Conservation (phyloP, 53 echinoderm and acorn worm genomes). For the Pentamera pediparva region DNA sequence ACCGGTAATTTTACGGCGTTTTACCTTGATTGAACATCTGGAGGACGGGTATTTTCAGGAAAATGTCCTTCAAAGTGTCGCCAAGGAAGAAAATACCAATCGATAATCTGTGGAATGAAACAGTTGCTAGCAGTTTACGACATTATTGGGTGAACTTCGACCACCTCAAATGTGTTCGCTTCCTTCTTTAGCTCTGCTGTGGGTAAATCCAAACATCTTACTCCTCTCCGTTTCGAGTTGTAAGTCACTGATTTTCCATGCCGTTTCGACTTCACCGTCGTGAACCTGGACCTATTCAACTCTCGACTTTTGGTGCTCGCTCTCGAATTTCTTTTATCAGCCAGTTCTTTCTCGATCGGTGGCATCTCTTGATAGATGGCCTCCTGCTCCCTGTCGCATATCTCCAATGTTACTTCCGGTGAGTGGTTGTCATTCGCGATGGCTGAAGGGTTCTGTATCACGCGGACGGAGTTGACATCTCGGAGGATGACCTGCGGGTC, state of each 20-base stretch:
- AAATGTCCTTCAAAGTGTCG: too few relatives aligned
- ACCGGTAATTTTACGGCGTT: too few relatives aligned
- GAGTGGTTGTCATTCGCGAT: neutral
- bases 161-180: neutral
- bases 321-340: neutral
- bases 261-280: neutral
- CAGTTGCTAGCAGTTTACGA: too few relatives aligned
- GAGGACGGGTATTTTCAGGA: too few relatives aligned
- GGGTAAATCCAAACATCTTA: neutral
- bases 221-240: neutral
- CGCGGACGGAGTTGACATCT: slow-evolving; percentile 56
- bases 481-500: slow-evolving; percentile 59
- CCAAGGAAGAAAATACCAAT: too few relatives aligned
- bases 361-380: neutral
- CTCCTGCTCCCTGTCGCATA: neutral
- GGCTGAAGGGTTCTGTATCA: slow-evolving; percentile 61
- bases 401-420: neutral
- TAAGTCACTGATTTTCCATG: neutral
- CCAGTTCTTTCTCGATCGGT: neutral
- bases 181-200: neutral
- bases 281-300: slow-evolving; percentile 10
- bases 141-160: neutral
- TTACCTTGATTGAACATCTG: too few relatives aligned
- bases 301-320: too few relatives aligned
- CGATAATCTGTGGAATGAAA: too few relatives aligned